Conservation (phyloP, 2,113 vertebrate genomes). For the Cricetomys ansorgei region DNA sequence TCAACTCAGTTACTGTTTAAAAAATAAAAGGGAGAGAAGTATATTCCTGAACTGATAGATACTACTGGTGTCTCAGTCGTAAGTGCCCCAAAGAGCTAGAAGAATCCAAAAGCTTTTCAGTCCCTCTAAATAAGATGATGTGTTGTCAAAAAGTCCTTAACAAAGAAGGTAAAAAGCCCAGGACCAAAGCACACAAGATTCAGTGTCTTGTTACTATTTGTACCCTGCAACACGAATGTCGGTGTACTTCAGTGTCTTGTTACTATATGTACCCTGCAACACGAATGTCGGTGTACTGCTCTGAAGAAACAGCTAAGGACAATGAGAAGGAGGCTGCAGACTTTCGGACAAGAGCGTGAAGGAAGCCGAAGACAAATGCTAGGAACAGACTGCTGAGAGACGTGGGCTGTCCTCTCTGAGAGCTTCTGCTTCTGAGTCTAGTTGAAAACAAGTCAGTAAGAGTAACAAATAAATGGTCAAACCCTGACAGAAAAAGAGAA, state of each 20-base stretch:
- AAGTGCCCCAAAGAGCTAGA: not conserved
- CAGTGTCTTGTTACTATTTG: not conserved
- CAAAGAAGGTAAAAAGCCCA: not conserved
- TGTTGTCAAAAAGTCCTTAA: not conserved
- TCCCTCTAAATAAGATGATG: not conserved
- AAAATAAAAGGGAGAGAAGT: not conserved
- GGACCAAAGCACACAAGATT: not conserved
- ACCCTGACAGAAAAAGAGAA: too few species aligned
- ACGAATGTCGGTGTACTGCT: not conserved
- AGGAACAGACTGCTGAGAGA: not conserved
- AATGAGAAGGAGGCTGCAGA: not conserved
- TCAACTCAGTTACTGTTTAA: not conserved
- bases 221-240: not conserved
- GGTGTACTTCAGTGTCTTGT: too few species aligned
- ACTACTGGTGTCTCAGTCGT: not conserved
- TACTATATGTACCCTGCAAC: not conserved
- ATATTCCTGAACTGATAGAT: not conserved
- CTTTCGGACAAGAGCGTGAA: not conserved
- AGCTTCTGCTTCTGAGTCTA: not conserved
- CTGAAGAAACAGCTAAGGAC: not conserved
- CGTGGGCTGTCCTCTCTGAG: not conserved
- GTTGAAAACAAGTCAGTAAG: not conserved
- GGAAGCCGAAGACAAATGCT: not conserved
- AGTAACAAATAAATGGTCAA: not conserved
- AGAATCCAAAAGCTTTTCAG: not conserved